These are phyloP conservation scores for Pseudobourletiella spinata DNA, from an alignment of 1,140 invertebrate genomes.

Conservation along the genomic window DNA sequence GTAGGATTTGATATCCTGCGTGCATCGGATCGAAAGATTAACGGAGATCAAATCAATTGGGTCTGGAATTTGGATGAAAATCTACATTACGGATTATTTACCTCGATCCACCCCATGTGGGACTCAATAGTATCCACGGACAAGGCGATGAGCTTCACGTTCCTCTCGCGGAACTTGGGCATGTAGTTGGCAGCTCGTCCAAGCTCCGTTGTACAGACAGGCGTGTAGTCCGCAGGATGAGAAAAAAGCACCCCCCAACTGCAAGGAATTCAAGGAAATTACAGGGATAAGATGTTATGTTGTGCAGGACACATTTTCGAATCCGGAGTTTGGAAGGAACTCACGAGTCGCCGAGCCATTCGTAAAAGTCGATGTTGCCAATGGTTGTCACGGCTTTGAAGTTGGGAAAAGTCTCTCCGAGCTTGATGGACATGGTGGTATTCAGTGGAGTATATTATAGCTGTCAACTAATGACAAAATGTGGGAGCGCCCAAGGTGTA, in stretches of 20 bases:
- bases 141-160: conserved; percentile 82
- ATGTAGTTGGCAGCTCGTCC: conserved; percentile 61
- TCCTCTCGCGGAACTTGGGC: conserved; percentile 72
- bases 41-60: not conserved
- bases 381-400: no score
- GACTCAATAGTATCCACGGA: conserved; percentile 80
- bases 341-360: no score
- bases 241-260: no score
- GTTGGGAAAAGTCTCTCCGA: not conserved
- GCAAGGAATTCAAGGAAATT: not conserved
- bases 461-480: no score
- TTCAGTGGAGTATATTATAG: no score
- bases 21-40: no score
- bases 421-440: no score
- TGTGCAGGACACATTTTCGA: not conserved
- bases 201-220: conserved; percentile 94
- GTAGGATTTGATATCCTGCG: conserved; percentile 68
- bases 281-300: no score
- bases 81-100: conserved; percentile 37
- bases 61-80: not conserved
- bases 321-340: no score
- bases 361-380: no score
- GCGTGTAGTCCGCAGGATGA: conserved; percentile 53
- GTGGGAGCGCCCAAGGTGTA: no score
- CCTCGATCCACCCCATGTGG: conserved; percentile 74